Conservation (phyloP, 2,797 vertebrate genomes). For the Poeciliopsis gracilis region DNA sequence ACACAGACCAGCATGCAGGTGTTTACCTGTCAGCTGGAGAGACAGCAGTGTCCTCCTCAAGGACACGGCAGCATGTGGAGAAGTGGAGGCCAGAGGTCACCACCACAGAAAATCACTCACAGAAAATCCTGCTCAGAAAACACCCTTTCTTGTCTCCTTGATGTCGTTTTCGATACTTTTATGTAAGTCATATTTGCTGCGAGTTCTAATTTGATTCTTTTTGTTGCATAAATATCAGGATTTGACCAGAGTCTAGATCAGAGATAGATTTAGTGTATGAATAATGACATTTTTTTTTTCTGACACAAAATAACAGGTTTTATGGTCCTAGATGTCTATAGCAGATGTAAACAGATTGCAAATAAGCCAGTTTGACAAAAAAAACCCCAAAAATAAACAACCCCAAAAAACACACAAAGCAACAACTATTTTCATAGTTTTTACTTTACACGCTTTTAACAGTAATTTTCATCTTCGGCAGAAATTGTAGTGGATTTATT, state of each 20-base stretch:
- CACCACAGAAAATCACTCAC: too few species aligned
- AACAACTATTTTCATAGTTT: neutral
- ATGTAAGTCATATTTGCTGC: neutral
- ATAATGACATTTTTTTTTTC: neutral
- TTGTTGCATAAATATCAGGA: neutral
- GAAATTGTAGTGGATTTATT: neutral
- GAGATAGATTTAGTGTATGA: neutral
- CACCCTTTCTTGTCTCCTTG: neutral
- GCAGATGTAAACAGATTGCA: neutral
- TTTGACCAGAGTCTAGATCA: neutral
- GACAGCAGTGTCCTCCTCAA: neutral
- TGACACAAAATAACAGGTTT: neutral
- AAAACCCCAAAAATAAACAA: too few species aligned
- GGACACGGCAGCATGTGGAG: neutral
- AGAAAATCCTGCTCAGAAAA: neutral
- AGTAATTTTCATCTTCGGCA: neutral
- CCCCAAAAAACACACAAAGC: neutral
- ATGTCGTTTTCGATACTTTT: neutral
- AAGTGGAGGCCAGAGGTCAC: neutral
- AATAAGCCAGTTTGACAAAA: neutral
- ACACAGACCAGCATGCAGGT: neutral
- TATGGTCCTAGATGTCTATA: neutral
- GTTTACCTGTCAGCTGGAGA: neutral
- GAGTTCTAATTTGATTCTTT: neutral
- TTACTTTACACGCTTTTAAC: neutral